A percentile compares a stretch with the other conserved stretches of the same genome.
phyloP scores from a whole-genome alignment of 2,888 invertebrate species.

The Stenchaetothrips biformis region DNA sequence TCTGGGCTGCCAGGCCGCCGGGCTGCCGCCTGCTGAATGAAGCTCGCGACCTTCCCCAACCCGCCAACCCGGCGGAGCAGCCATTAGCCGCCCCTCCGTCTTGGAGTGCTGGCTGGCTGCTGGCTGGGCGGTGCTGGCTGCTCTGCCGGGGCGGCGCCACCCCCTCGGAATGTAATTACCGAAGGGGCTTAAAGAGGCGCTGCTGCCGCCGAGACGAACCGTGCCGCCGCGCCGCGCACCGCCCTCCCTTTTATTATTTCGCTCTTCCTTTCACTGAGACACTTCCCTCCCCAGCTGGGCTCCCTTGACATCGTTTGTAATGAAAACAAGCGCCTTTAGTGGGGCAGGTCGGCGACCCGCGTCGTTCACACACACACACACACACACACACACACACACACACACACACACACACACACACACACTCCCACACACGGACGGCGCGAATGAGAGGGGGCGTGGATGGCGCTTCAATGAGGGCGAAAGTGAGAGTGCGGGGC shows the following conservation, averaged over 20 bases:
- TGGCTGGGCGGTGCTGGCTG: no score
- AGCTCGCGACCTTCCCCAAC: not conserved
- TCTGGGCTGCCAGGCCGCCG: no score
- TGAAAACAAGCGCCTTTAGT: constrained; percentile 12
- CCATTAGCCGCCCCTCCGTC: not conserved
- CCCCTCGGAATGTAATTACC: constrained; percentile 8
- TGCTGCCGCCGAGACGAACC: not conserved
- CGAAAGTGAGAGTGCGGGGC: no score
- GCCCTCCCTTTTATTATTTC: not conserved
- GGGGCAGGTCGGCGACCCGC: not conserved
- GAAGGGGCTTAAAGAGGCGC: constrained; percentile 16
- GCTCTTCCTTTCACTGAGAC: not conserved
- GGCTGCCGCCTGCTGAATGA: not conserved
- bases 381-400: not conserved
- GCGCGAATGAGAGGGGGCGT: not conserved
- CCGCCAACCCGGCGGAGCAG: not conserved
- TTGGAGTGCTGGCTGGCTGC: not conserved
- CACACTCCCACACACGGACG: no score
- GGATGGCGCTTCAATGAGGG: no score
- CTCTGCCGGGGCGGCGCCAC: not conserved
- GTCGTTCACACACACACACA: not conserved
- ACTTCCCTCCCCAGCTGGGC: not conserved
- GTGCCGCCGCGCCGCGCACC: not conserved
- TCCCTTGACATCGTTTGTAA: constrained; percentile 18
- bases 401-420: no score